Evolutionary conservation across 2,113 vertebrate genomes (phyloP), one percentile per base, ranked within the genome.

Genomic region (Scophthalmus maximus): DNA sequence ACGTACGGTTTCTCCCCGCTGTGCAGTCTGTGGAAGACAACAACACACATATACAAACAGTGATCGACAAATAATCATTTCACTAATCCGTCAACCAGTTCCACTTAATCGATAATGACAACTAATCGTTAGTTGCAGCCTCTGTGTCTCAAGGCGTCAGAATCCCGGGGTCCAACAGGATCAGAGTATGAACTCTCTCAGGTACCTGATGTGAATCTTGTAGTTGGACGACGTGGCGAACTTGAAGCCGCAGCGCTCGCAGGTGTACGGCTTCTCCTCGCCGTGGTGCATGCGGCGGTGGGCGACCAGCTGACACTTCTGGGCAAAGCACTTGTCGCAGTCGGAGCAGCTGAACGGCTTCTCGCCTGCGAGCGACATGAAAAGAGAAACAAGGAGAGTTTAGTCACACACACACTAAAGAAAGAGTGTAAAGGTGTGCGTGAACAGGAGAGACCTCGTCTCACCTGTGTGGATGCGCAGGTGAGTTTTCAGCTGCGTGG

Each of bases 1-100:
- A 98, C 96, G 44, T 99, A 99, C 4, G 98, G 98, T 89, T 98
- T 99, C 89, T 99, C 98, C 0, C 98, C 98, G 5, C 96, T 99
- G 90, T 99, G 98, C 69, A 98, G 96, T 82, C 98, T 99, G 79
- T 0, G 1, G 73, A 36, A 5, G 25, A 4, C 22, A 60, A 9
- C 58, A 17, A 42, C 12, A 40, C 38, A 53, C 2, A 32, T 8
- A 49, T 20, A 23, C 18, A 11, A 1, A 49, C 46, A 11, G 6
- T 18, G 17, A 8, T 17, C 7, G 15, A 12, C 44, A 47, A 47
- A 3, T 9, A 5, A 47, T 22, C 4, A 15, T 17, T 2, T 17
- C 10, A 42, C 15, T 17, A 14, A 42, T 6, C 4, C 8, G 3
- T 3, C 5, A 9, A 20, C 7, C n/a, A 3, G n/a, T n/a, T n/a